phyloP scores from a whole-genome alignment of 1,140 invertebrate species.

The Leucophenga varia region DNA sequence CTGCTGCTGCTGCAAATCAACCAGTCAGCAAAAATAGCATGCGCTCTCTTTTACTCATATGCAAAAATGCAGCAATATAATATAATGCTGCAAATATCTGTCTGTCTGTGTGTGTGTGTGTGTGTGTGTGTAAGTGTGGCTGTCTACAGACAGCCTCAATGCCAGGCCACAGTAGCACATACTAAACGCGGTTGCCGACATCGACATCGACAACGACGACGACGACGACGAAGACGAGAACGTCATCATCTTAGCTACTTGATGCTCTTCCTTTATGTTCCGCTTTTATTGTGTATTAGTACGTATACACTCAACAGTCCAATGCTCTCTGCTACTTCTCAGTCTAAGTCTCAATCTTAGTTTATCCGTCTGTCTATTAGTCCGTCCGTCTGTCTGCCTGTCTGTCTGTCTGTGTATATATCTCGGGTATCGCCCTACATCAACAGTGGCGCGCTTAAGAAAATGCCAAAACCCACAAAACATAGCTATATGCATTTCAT shows the following conservation, averaged over 20 bases:
- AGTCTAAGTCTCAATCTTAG: slow-evolving; percentile 26
- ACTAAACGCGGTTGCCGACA: slow-evolving; percentile 22
- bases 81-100: too few relatives aligned
- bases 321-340: slow-evolving; percentile 11
- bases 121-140: too few relatives aligned
- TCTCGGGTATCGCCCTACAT: too few relatives aligned
- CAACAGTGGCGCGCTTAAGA: too few relatives aligned
- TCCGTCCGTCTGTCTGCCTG: slow-evolving; percentile 3
- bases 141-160: slow-evolving; percentile 16
- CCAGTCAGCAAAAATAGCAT: too few relatives aligned
- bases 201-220: slow-evolving; percentile 2
- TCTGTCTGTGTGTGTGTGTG: too few relatives aligned
- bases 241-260: background rate
- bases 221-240: slow-evolving; percentile 15
- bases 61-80: too few relatives aligned
- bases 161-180: slow-evolving; percentile 34
- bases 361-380: background rate
- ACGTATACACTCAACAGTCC: background rate
- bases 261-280: slow-evolving; percentile 2
- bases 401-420: slow-evolving; percentile 9
- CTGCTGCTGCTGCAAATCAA: background rate
- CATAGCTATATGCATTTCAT: too few relatives aligned
- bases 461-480: too few relatives aligned
- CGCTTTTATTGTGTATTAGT: background rate
- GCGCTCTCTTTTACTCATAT: too few relatives aligned